phyloP scores from a whole-genome alignment of 2,797 vertebrate species.

The Streptopelia turtur region DNA sequence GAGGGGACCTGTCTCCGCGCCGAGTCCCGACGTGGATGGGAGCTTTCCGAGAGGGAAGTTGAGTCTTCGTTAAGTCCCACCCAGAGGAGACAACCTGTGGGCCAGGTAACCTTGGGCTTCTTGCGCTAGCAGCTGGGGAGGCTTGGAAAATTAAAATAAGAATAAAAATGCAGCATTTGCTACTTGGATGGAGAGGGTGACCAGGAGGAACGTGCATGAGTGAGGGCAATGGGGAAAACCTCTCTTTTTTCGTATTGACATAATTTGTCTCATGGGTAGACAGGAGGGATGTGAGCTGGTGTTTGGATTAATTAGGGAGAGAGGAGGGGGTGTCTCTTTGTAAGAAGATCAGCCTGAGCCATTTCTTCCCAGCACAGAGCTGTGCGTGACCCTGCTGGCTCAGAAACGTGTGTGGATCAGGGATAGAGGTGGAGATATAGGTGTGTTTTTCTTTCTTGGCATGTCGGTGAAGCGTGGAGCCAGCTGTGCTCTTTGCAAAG shows the following conservation, averaged over 20 bases:
- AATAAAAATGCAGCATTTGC: accelerated
- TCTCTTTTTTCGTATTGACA: neutral
- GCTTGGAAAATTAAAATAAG: neutral
- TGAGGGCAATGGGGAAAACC: neutral
- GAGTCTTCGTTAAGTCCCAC: neutral
- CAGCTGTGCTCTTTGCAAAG: neutral
- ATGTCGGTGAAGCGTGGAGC: accelerated
- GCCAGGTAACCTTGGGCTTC: neutral
- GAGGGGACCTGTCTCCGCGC: neutral
- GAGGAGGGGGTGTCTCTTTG: neutral
- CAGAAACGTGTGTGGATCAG: accelerated
- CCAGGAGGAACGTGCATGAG: neutral
- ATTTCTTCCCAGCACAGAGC: neutral
- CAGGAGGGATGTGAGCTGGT: neutral
- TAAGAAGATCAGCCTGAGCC: neutral
- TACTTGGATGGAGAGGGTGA: neutral
- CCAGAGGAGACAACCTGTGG: neutral
- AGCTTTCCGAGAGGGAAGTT: neutral
- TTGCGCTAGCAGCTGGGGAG: neutral
- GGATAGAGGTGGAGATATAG: neutral
- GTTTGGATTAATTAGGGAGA: neutral
- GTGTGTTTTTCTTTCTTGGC: neutral
- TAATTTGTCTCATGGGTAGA: accelerated
- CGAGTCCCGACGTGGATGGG: neutral
- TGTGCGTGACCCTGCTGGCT: accelerated